A percentile compares a stretch with the other conserved stretches of the same genome.
Conservation (phyloP, 2,113 vertebrate species). For the Neolamprologus ventralis region DNA sequence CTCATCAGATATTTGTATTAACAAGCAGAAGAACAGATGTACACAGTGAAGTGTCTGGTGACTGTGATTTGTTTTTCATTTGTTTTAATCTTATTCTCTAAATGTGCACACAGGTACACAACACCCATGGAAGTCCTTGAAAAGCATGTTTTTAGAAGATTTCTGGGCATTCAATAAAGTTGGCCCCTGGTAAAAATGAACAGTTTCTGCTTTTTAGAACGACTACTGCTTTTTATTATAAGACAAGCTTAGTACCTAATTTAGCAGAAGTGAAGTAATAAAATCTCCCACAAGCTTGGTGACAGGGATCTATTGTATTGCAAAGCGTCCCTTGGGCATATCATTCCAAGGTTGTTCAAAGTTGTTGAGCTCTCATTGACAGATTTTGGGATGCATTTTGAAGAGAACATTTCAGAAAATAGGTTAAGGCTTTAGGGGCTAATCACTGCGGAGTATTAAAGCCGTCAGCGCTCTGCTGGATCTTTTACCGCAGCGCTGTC, state of each 20-base stretch:
- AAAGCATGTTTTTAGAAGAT: background rate
- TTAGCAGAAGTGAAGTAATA: background rate
- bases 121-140: background rate
- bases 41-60: background rate
- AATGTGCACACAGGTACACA: background rate
- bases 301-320: background rate
- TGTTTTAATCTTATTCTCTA: background rate
- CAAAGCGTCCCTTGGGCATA: background rate
- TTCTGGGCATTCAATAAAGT: background rate
- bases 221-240: background rate
- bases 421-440: background rate
- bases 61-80: background rate
- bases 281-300: background rate
- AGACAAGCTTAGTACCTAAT: background rate
- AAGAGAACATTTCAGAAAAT: background rate
- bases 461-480: background rate
- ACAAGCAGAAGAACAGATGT: background rate
- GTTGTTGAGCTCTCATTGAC: background rate
- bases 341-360: background rate
- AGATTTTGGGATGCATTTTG: background rate
- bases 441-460: background rate
- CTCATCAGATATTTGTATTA: background rate
- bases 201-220: background rate
- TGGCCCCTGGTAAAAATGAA: background rate
- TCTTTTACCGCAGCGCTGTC: background rate